Conservation (phyloP, 2,797 vertebrate species). For the Rhinophrynus dorsalis region DNA sequence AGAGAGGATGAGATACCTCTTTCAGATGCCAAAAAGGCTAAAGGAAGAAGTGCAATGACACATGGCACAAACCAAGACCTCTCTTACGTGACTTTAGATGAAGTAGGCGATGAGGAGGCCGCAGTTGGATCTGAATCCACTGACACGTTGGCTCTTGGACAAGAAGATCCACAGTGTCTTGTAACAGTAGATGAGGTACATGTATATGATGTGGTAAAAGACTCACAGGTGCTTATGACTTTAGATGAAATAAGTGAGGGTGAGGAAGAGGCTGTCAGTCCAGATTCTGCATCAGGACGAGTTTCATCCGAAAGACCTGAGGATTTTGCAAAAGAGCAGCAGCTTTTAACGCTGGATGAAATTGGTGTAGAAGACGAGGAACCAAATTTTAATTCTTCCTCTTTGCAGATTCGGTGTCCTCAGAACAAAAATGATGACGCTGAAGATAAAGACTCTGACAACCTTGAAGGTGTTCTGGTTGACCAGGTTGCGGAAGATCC, state of each 20-base stretch:
- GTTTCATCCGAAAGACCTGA: constrained; percentile 68
- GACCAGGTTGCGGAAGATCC: constrained; percentile 64
- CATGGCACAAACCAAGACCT: constrained; percentile 51
- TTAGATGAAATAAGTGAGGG: constrained; percentile 79
- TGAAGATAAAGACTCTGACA: constrained; percentile 50
- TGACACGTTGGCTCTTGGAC: not conserved
- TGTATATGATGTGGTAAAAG: constrained; percentile 73
- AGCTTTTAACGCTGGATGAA: constrained; percentile 74
- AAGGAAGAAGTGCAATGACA: constrained; percentile 33
- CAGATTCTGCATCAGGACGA: constrained; percentile 36
- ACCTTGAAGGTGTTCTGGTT: constrained; percentile 63
- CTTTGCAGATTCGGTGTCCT: constrained; percentile 39
- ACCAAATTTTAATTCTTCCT: constrained; percentile 51
- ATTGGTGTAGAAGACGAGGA: constrained; percentile 81
- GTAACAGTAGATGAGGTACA: constrained; percentile 84
- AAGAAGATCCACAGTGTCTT: constrained; percentile 67
- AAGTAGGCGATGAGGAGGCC: constrained; percentile 76
- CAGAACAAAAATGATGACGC: constrained; percentile 39
- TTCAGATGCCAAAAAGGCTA: constrained; percentile 62
- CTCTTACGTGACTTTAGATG: constrained; percentile 83
- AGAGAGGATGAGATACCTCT: constrained; percentile 51
- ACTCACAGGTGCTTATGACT: constrained; percentile 65
- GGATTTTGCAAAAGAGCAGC: constrained; percentile 66
- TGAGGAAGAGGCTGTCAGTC: constrained; percentile 70
- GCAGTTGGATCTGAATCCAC: not conserved